Conservation (phyloP, 2,888 invertebrate species). For the Carcina quercana region DNA sequence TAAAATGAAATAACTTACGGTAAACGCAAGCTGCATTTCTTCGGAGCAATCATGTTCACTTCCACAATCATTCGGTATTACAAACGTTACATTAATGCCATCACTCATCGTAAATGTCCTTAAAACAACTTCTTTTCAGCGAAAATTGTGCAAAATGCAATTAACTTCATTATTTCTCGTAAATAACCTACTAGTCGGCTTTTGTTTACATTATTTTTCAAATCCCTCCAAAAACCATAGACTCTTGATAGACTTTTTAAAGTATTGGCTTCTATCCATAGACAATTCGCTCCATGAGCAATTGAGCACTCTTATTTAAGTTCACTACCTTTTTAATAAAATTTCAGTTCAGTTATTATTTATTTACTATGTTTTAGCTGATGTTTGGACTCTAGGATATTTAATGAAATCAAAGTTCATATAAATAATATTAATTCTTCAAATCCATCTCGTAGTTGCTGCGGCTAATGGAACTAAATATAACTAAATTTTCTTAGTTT, state of each 20-base stretch:
- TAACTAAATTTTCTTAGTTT: too few species aligned
- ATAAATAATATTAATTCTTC: too few species aligned
- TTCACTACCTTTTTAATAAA: too few species aligned
- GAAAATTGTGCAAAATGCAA: not conserved
- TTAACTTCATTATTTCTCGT: not conserved
- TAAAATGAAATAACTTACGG: conserved; percentile 56
- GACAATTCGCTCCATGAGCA: too few species aligned
- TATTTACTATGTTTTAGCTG: too few species aligned
- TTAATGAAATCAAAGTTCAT: too few species aligned
- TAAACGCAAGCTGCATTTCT: conserved; percentile 76
- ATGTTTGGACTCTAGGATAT: too few species aligned
- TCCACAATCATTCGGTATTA: conserved; percentile 63
- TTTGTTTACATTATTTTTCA: conserved; percentile 8
- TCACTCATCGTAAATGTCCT: conserved; percentile 35
- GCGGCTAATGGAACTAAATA: too few species aligned
- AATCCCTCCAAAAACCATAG: conserved; percentile 7
- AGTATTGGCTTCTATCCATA: too few species aligned
- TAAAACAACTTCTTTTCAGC: not conserved
- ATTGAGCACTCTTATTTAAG: too few species aligned
- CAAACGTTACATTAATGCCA: conserved; percentile 65
- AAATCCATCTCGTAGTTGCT: too few species aligned
- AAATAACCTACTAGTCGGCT: conserved; percentile 1
- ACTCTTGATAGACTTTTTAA: not conserved
- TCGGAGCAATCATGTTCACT: conserved; percentile 71
- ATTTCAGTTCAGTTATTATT: too few species aligned